Evolutionary conservation across 2,888 invertebrate genomes (phyloP), one percentile per base, ranked within the genome.

Genomic region (Eudasyphora cyanicolor): DNA sequence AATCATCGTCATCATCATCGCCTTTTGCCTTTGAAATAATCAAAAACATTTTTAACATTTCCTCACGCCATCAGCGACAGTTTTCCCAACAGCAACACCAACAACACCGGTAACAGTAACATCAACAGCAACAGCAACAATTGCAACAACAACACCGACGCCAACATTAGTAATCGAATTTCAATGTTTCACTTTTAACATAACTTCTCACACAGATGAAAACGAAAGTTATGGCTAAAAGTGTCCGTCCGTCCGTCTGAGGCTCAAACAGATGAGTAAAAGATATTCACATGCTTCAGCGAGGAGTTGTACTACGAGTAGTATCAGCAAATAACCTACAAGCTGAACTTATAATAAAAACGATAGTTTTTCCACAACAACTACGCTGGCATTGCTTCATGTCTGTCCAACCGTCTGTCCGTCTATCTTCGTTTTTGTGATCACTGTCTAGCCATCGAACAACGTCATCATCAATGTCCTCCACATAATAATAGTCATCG

Each of bases 21-120:
- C 82, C 82, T 71, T 71, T 78, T 82, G 78, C 77, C 76, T 80
- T 81, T 82, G 78, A 85, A 82, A 86, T 88, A 88, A 89, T 89
- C 89, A 87, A 88, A 88, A 89, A 89, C 89, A 89, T 90, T 88
- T 87, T 88, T 88, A 87, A 88, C 90, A 89, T 90, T 89, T 90
- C 90, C 89, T 90, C 89, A 90, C 91, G 89, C 89, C 91, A 87
- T 87, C 88, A 89, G 88, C 88, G 85, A 88, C 86, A 85, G 84
- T 86, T 86, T 83, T 78, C 69, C 76, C 78, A n/a, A n/a, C n/a
- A n/a, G n/a, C n/a, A n/a, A n/a, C 76, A 73, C 78, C 57, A 38
- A 0, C 54, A 73, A 57, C 27, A 49, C 24, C 45, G 62, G 62
- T 17, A 38, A 6, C 54, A 71, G 24, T 49, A 64, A 12, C 64